These are phyloP conservation scores for Seira sanloemensis DNA, from an alignment of 2,888 invertebrate genomes.

Conservation along the genomic window DNA sequence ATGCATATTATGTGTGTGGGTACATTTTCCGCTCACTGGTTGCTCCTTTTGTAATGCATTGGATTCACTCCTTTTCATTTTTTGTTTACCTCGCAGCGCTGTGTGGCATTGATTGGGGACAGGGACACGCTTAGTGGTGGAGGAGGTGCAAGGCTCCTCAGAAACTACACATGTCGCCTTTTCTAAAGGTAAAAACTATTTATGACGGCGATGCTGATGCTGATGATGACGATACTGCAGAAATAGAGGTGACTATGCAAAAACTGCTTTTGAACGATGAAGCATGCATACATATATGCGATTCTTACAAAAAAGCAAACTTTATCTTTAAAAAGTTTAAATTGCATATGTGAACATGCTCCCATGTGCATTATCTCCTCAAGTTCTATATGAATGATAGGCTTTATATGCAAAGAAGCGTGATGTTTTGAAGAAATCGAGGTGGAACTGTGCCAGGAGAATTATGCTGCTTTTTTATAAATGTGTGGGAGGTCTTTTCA, in stretches of 20 bases:
- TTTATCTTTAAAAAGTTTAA: too few species aligned
- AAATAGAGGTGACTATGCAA: neutral
- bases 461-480: neutral
- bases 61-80: too few species aligned
- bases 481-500: slow-evolving; percentile 33
- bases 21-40: too few species aligned
- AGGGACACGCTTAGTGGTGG: slow-evolving; percentile 40
- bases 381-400: neutral
- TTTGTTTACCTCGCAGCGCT: too few species aligned
- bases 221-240: neutral
- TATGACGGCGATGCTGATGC: slow-evolving; percentile 13
- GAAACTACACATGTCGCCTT: neutral
- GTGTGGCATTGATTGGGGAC: slow-evolving; percentile 56
- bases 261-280: neutral
- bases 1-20: slow-evolving; percentile 19
- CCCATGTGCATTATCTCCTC: neutral
- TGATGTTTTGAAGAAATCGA: slow-evolving; percentile 39
- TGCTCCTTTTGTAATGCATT: too few species aligned
- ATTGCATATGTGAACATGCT: neutral
- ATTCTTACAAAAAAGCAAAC: neutral
- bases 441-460: slow-evolving; percentile 58
- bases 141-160: slow-evolving; percentile 51
- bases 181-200: slow-evolving; percentile 21
- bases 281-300: too few species aligned
- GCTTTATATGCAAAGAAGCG: slow-evolving; percentile 1